A percentile compares a stretch with the other conserved stretches of the same genome.
Evolutionary conservation across 2,888 invertebrate species (phyloP).

Genomic region (Saturnia pavonia): DNA sequence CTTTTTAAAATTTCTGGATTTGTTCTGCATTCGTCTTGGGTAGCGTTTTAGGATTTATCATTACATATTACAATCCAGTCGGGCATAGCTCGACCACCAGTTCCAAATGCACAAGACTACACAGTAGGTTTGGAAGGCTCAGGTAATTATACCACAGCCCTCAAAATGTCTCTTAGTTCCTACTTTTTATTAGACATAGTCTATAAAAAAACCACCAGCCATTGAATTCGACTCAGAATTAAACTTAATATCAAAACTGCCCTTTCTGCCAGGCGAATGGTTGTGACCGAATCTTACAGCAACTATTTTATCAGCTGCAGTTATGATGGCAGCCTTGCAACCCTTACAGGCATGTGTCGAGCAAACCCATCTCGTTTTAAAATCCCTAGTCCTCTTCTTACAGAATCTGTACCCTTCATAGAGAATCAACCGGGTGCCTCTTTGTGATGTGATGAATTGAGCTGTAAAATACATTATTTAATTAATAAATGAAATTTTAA

Average conservation of each 20-base stretch:
- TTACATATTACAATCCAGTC: neutral
- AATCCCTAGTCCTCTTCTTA: conserved; percentile 9
- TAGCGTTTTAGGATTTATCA: too few relatives aligned
- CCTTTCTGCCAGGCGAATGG: conserved; percentile 24
- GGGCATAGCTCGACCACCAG: neutral
- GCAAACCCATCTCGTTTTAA: conserved; percentile 32
- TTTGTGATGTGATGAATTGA: conserved; percentile 13
- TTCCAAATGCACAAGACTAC: neutral
- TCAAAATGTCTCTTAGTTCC: neutral
- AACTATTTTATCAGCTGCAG: conserved; percentile 28
- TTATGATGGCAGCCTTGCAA: conserved; percentile 36
- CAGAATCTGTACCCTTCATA: conserved; percentile 16
- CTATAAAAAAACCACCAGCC: neutral
- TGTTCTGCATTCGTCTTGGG: too few relatives aligned
- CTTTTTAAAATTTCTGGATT: too few relatives aligned
- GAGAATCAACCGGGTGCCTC: conserved; percentile 12
- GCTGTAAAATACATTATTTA: conserved; percentile 5
- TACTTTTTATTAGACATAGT: neutral
- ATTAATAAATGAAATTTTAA: neutral
- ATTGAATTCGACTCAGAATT: neutral
- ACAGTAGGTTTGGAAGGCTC: neutral
- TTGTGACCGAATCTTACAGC: conserved; percentile 35
- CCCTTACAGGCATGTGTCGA: conserved; percentile 34
- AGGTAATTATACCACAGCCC: neutral
- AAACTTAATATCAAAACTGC: neutral